A percentile compares a stretch with the other conserved stretches of the same genome.
phyloP scores from a whole-genome alignment of 2,888 invertebrate species.

The Anarsia innoxiella region DNA sequence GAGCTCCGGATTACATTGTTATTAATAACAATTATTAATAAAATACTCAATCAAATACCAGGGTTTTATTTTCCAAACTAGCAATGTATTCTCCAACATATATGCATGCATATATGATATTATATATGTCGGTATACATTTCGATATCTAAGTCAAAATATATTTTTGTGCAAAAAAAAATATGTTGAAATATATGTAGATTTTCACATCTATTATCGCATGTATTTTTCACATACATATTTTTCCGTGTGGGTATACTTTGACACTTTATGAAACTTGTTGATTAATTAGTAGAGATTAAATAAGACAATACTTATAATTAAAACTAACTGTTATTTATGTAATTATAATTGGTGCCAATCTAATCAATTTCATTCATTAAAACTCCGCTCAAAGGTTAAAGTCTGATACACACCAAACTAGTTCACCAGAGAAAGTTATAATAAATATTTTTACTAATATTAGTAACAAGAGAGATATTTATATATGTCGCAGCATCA shows the following conservation, averaged over 20 bases:
- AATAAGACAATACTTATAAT: background rate
- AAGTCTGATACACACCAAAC: background rate
- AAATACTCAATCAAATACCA: no score
- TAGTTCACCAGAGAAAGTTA: background rate
- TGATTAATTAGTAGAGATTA: background rate
- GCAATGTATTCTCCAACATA: no score
- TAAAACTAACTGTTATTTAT: background rate
- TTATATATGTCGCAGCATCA: no score
- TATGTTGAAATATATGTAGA: background rate
- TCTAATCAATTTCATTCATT: background rate
- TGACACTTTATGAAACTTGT: background rate
- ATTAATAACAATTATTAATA: no score
- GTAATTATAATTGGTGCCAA: background rate
- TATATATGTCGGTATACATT: background rate
- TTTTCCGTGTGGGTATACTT: background rate
- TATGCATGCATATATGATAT: background rate
- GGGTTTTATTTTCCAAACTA: no score
- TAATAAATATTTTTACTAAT: background rate
- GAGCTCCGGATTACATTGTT: no score
- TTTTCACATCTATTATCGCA: background rate
- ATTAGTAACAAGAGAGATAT: background rate
- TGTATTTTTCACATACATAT: background rate
- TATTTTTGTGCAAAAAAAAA: background rate
- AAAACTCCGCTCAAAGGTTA: background rate
- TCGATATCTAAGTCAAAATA: slow-evolving; percentile 18